Conservation (phyloP, 2,797 vertebrate species). For the Crenuchus spilurus region DNA sequence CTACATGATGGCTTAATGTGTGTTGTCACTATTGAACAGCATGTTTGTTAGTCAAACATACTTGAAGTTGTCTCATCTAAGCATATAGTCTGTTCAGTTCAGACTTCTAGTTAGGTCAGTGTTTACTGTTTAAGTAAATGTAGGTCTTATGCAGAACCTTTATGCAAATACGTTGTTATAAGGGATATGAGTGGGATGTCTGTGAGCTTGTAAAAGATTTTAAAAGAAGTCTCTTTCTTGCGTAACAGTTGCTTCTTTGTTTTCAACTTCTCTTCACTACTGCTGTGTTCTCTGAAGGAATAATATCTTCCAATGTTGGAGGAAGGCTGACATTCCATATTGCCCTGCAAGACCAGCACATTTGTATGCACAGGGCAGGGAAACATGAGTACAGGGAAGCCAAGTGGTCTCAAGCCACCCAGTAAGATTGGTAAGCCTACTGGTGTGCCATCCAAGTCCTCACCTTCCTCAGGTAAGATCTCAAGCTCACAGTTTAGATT, state of each 20-base stretch:
- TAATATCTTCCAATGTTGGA: constrained; percentile 15
- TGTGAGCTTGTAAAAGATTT: too few relatives aligned
- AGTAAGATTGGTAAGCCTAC: constrained; percentile 88
- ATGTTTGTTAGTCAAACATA: neutral
- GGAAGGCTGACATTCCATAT: neutral
- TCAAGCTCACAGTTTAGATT: neutral
- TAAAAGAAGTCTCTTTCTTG: too few relatives aligned
- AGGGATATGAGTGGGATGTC: too few relatives aligned
- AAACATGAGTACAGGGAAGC: constrained; percentile 86
- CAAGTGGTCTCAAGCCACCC: constrained; percentile 92
- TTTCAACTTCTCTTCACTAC: neutral
- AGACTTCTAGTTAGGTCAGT: too few relatives aligned
- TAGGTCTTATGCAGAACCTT: too few relatives aligned
- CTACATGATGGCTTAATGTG: neutral
- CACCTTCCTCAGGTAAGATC: constrained; percentile 71
- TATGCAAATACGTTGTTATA: neutral
- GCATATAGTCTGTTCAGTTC: neutral
- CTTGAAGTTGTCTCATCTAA: neutral
- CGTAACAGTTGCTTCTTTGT: too few relatives aligned
- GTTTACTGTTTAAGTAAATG: neutral
- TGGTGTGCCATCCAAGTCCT: constrained; percentile 74
- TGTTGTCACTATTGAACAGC: neutral
- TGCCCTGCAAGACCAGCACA: constrained; percentile 18
- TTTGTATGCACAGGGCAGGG: constrained; percentile 42
- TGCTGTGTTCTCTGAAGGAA: neutral